Base-by-base conservation (phyloP, 2,888 invertebrate genomes). In the Lathronympha strigana region DNA sequence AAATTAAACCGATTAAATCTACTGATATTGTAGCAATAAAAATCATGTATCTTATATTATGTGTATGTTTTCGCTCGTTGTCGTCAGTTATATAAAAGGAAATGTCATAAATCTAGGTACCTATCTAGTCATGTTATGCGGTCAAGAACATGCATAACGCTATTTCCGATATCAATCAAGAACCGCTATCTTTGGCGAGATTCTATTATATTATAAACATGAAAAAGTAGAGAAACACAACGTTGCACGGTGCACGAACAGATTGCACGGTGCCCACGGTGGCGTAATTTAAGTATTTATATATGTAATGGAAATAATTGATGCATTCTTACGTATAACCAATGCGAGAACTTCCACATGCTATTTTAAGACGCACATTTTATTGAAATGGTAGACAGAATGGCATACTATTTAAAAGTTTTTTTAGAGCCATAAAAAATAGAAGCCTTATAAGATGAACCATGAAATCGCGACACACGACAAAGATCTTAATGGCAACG, bases 81-180 rank as follows among this genome's bases (percentile, higher is more conserved):
- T 25, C n/a, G n/a, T n/a, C n/a, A n/a, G n/a, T n/a, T n/a, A n/a
- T 28, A 4, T 8, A 28, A 28, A 28, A 28, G 28, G 28, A 8
- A 4, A 28, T 8, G 4, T 8, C 28, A 8, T 28, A 3, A 8
- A 28, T 28, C 28, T 8, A 8, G 8, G 8, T 28, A 28, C 8
- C 9, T 5, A 54, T 15, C 8, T 25, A 19, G 1, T 28, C 43
- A 1, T 55, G 28, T 43, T 43, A 53, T 53, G 21, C 51, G 28
- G n/a, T 21, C 13, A 53, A 53, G 8, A n/a, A 53, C 21, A n/a
- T 21, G 36, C 33, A 21, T 33, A 53, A 33, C 36, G 51, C 2
- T 8, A 55, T 55, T 28, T 28, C 25, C 55, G 55, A 43, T 43
- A 43, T 40, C 13, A 55, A 43, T 55, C 17, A 55, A 25, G 28